Evolutionary conservation across 2,888 invertebrate species (phyloP), one percentile per base, ranked within the genome.

Genomic region (Alentia gelatinosa): DNA sequence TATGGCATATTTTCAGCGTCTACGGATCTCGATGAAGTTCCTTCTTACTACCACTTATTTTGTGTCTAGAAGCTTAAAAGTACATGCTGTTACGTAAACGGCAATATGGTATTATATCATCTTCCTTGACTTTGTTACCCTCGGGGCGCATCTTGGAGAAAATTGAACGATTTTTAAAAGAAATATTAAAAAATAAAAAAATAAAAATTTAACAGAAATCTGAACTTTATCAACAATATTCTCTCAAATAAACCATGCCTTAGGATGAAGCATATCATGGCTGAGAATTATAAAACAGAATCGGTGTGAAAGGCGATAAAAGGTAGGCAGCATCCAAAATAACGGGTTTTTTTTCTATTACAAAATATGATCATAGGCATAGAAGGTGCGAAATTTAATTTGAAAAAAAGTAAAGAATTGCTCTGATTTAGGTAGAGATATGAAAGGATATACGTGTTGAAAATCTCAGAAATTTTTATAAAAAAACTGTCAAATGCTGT

Each of bases 61-160:
- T 39, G 37, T 19, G 12, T 39, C 79, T 79, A 79, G 37, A 79
- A 79, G 79, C 79, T 79, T 79, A 79, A 79, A 47, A 47, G 42
- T 42, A 30, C 86, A 86, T 86, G 86, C 86, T 86, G 86, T 86
- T 86, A 86, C 86, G 19, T 26, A 5, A 7, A 47, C 33, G 86
- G 86, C 86, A 86, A 86, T 86, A 86, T 86, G 86, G 86, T 86
- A 86, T 86, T 50, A 26, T 50, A 86, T 47, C 3, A 50, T 3
- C 47, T 47, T 42, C 50, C 42, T 86, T 86, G n/a, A 47, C 42
- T 33, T 86, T 86, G 86, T 86, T 86, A 86, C 86, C 19, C 42
- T 30, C 86, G 9, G 86, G 86, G 86, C 86, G 9, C 30, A 47
- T 86, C 86, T 86, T 47, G 47, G 30, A 86, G 19, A 37, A 26